Base-by-base conservation (phyloP, 1,140 invertebrate species). In the Cyphomyrmex costatus region DNA sequence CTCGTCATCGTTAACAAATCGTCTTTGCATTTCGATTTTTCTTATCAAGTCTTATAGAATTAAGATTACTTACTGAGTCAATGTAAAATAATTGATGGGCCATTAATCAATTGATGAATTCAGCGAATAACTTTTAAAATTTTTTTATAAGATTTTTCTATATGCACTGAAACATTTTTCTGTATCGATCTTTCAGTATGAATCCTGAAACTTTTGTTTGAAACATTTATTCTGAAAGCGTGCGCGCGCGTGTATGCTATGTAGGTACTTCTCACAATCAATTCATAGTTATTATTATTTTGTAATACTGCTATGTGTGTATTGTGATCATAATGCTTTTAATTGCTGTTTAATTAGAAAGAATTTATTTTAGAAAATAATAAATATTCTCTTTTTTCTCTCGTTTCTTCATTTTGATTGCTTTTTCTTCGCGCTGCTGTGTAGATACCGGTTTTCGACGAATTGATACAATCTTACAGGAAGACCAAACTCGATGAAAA, bases 381-480 rank as follows among this genome's bases (percentile, higher is more conserved):
- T 51, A 51, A 79, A 78, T 65, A 63, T 63, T 36, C 42, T 53
- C 5, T 16, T 8, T 65, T 19, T 58, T 53, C 7, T 12, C 21
- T 14, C n/a, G n/a, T 42, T 10, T 53, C 36, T 80, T 60, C 36
- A 16, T 58, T 53, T 88, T 19, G 10, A 6, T 51, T 58, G 19
- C 36, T 49, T 36, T 21, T 74, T 6, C 53, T n/a, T 49, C 27
- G 21, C 46, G n/a, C 24, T 56, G 82, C 30, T 30, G 16, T 58
- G 12, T 16, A 30, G 33, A 88, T 90, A 90, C 89, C 89, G 88
- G 89, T 90, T 90, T 86, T 87, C 27, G 33, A 10, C 68, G 82
- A 88, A 90, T 88, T 71, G 89, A 90, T 85, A 90, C 80, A 82
- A 88, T 90, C 89, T 88, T 90, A 90, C 89, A 90, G 89, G 89